Evolutionary conservation across 2,113 vertebrate genomes (phyloP), one percentile per base, ranked within the genome.

Genomic region (Pseudois nayaur): DNA sequence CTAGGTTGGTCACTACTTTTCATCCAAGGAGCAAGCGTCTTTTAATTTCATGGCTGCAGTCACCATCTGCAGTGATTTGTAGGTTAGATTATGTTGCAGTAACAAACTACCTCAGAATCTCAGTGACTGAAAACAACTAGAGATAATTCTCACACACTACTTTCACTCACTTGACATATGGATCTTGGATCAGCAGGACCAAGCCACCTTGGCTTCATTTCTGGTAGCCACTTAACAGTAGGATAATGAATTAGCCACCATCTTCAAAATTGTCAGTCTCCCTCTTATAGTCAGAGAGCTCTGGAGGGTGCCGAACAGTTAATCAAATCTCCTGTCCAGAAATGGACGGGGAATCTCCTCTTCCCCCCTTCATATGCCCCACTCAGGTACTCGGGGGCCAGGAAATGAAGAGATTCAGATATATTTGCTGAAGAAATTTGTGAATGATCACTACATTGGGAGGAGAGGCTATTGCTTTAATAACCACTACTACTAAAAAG

Each of bases 41-140:
- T 36, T 71, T 36, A 71, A 71, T 71, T 71, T 21, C 64, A 36
- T 71, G 64, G 64, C n/a, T 36, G n/a, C 64, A 71, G 64, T 71
- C 64, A 36, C 19, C 64, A 36, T 71, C n/a, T 71, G 64, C 17
- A 23, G 17, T 36, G 19, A 71, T 36, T 36, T 71, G 64, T 9
- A 55, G 55, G 14, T 67, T 84, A 45, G 6, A 16, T 71, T 7
- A 4, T 3, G 57, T 21, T 25, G 31, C 81, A 1, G 12, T 84
- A 93, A 97, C 95, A 90, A 87, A 67, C 81, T 71, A n/a, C 1
- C 82, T 52, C 50, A 8, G 36, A 52, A 85, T 67, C 50, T 48
- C 59, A 62, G 87, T 5, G 59, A 57, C 3, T 74, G 54, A 64
- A 29, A 81, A 45, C n/a, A 88, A 45, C 62, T 74, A 33, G 40